Percentiles rank a stretch among this genome's conserved stretches.
Evolutionary conservation across 1,140 invertebrate species (phyloP).

Genomic region (Papilio machaon): DNA sequence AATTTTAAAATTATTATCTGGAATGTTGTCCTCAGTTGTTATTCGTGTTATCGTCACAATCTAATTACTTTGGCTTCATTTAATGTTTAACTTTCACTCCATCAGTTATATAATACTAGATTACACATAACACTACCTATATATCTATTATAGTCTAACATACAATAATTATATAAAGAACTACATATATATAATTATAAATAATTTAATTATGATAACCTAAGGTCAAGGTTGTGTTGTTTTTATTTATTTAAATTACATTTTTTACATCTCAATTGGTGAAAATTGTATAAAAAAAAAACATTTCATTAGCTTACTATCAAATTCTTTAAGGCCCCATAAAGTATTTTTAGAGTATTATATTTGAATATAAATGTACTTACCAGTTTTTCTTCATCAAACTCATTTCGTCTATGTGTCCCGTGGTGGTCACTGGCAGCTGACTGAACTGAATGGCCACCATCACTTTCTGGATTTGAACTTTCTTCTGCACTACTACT

Average conservation of each 20-base stretch:
- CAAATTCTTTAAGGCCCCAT: not conserved
- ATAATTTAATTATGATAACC: not conserved
- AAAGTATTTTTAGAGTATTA: not conserved
- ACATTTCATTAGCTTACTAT: too few species aligned
- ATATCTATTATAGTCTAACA: not conserved
- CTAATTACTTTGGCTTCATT: slow-evolving; percentile 1
- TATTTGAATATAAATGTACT: slow-evolving; percentile 41
- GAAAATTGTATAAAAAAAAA: too few species aligned
- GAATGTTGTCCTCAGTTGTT: not conserved
- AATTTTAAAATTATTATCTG: not conserved
- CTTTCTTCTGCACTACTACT: slow-evolving; percentile 71
- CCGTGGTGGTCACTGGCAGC: slow-evolving; percentile 68
- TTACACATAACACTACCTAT: not conserved
- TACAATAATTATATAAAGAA: not conserved
- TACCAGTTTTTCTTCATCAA: slow-evolving; percentile 78
- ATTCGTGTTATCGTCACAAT: not conserved
- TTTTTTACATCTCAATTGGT: too few species aligned
- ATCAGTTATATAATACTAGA: not conserved
- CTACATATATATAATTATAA: not conserved
- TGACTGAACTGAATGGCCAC: slow-evolving; percentile 60
- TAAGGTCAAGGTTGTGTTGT: too few species aligned
- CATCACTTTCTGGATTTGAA: slow-evolving; percentile 70
- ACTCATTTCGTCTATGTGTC: slow-evolving; percentile 62
- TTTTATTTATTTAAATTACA: too few species aligned
- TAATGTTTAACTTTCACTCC: not conserved